Evolutionary conservation across 2,113 vertebrate species (phyloP).

Genomic region (Rhinolophus sinicus): DNA sequence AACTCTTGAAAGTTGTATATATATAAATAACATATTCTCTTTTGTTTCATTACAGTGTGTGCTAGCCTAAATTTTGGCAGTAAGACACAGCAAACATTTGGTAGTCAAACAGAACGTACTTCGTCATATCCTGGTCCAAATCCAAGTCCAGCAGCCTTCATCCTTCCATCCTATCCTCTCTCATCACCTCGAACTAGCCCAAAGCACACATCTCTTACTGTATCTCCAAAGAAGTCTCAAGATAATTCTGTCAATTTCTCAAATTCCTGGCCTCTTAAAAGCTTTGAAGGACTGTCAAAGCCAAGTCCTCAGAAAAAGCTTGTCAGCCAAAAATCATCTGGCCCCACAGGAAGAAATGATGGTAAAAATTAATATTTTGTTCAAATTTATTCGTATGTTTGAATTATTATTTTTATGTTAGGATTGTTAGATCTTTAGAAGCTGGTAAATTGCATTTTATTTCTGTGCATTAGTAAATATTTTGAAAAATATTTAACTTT

Average conservation of each 20-base stretch:
- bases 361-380: background rate
- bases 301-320: conserved; percentile 83
- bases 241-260: conserved; percentile 87
- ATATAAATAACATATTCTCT: background rate
- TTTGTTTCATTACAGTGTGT: conserved; percentile 77
- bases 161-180: conserved; percentile 92
- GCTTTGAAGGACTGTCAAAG: conserved; percentile 83
- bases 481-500: background rate
- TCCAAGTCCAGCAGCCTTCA: conserved; percentile 84
- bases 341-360: conserved; percentile 77
- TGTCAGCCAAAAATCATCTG: conserved; percentile 71
- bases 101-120: conserved; percentile 85
- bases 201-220: conserved; percentile 81
- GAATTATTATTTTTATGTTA: conserved; percentile 34
- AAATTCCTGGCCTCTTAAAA: conserved; percentile 94
- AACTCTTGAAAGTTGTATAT: background rate
- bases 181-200: conserved; percentile 86
- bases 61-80: conserved; percentile 80
- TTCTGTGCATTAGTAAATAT: conserved; percentile 53
- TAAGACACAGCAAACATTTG: conserved; percentile 84
- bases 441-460: conserved; percentile 25
- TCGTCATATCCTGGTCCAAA: conserved; percentile 78
- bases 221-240: conserved; percentile 83
- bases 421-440: conserved; percentile 28
- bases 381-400: conserved; percentile 28